phyloP scores from a whole-genome alignment of 2,888 invertebrate genomes.

The Hemicrepidius hirtus region DNA sequence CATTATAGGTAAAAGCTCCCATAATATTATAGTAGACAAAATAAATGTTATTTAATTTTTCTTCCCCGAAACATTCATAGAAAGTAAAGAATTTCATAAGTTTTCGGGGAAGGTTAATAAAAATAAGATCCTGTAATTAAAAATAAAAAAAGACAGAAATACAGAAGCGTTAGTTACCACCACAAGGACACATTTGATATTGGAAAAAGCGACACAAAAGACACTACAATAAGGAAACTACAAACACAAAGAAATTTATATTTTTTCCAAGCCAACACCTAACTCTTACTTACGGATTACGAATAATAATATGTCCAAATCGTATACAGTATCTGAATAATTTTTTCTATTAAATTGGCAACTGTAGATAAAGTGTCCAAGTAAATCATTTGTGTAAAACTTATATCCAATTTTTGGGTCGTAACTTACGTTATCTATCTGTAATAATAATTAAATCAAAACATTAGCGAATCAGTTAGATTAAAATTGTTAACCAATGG shows the following conservation, averaged over 20 bases:
- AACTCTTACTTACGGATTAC: slow-evolving; percentile 60
- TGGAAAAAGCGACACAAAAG: not conserved
- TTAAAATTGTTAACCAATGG: too few relatives aligned
- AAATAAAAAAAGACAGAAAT: slow-evolving; percentile 30
- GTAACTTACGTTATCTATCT: slow-evolving; percentile 65
- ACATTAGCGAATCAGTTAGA: slow-evolving; percentile 41
- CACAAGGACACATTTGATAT: slow-evolving; percentile 47
- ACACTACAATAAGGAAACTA: slow-evolving; percentile 33
- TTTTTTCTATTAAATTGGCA: slow-evolving; percentile 63
- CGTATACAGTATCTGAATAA: slow-evolving; percentile 26
- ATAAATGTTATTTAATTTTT: too few relatives aligned
- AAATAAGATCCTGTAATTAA: too few relatives aligned
- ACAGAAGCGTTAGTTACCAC: slow-evolving; percentile 54
- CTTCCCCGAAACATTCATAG: too few relatives aligned
- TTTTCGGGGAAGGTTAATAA: too few relatives aligned
- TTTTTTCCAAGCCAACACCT: slow-evolving; percentile 34
- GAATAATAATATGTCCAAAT: slow-evolving; percentile 50
- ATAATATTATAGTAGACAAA: too few relatives aligned
- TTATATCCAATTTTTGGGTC: slow-evolving; percentile 73
- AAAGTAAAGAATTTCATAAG: too few relatives aligned
- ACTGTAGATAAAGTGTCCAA: slow-evolving; percentile 61
- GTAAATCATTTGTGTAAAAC: slow-evolving; percentile 64
- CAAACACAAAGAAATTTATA: slow-evolving; percentile 29
- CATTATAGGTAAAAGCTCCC: too few relatives aligned
- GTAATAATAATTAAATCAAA: slow-evolving; percentile 58